Percentiles rank a stretch among this genome's conserved stretches.
Evolutionary conservation across 1,140 invertebrate genomes (phyloP).

Genomic region (Tyrophagus putrescentiae): DNA sequence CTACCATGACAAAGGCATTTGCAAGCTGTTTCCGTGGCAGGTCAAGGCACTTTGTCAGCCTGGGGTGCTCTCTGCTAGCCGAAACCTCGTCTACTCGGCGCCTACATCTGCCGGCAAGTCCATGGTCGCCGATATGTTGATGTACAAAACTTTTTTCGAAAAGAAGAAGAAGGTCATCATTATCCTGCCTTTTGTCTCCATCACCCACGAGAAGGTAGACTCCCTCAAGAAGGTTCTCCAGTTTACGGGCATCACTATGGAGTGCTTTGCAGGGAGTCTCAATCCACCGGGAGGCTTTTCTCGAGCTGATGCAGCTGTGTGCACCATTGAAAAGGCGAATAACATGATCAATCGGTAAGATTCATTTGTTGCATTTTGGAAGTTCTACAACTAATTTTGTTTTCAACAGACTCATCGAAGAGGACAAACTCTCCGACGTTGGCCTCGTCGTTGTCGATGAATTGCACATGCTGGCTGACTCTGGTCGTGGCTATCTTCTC

Average conservation of each 20-base stretch:
- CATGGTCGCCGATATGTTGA: constrained; percentile 81
- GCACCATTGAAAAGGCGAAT: constrained; percentile 97
- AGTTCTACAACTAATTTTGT: not conserved
- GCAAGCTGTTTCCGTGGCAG: constrained; percentile 40
- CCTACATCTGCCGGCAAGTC: constrained; percentile 96
- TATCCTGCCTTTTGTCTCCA: constrained; percentile 89
- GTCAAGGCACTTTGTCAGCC: constrained; percentile 35
- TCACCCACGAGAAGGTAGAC: constrained; percentile 83
- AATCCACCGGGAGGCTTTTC: constrained; percentile 71
- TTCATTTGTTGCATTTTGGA: constrained; percentile 22
- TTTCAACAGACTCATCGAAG: constrained; percentile 27
- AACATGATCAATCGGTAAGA: constrained; percentile 64
- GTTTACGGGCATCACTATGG: constrained; percentile 65
- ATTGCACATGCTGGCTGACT: constrained; percentile 80
- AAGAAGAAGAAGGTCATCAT: constrained; percentile 76
- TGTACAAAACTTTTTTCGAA: constrained; percentile 76
- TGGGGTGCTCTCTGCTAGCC: constrained; percentile 39
- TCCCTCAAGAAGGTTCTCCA: constrained; percentile 57
- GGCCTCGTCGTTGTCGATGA: constrained; percentile 87
- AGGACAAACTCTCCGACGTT: constrained; percentile 33
- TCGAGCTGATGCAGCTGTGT: constrained; percentile 73
- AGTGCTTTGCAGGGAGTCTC: constrained; percentile 84
- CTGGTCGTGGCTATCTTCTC: constrained; percentile 75
- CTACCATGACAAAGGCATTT: constrained; percentile 34
- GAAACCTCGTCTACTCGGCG: constrained; percentile 84